Evolutionary conservation across 2,113 vertebrate genomes (phyloP), one percentile per base, ranked within the genome.

Genomic region (Catharus minimus): DNA sequence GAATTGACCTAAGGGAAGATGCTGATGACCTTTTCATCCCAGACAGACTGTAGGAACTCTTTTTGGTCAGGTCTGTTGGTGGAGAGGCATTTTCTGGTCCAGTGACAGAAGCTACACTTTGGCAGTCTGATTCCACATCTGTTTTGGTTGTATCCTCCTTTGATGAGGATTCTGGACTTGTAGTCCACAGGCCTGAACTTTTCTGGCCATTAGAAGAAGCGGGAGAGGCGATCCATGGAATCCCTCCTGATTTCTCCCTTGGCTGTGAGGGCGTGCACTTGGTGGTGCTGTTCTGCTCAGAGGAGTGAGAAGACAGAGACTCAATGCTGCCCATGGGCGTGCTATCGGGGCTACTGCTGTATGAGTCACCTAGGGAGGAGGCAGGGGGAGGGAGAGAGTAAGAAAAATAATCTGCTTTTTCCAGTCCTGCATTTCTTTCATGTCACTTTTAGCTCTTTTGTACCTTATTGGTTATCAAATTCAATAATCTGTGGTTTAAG

Each of bases 221-320:
- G 0, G 96, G 97, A 81, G 97, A 97, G 11, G 96, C 97, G 50
- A 91, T 98, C 98, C 97, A 98, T 12, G 97, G 97, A 71, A 98
- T 96, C 4, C 97, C 97, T 43, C 90, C 96, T 0, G 97, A 93
- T 78, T 97, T 98, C 65, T 98, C 98, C 93, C 97, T 95, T 85
- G 98, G 97, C 67, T 97, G 98, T 0, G 98, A 98, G 38, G 98
- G 96, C 0, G 97, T 79, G 0, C 98, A 97, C 91, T 98, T 98
- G 38, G 97, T 97, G 22, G 97, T 97, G 77, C 98, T 98, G 64
- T 99, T 99, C 93, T 98, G 99, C 88, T 99, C 99, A 0, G 99
- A 99, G n/a, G 99, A 99, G 95, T 99, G 99, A 13, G 99, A 99
- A 58, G 99, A 99, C 38, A 99, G 98, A 8, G 99, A 99, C 90